Evolutionary conservation across 2,797 vertebrate species (phyloP), one percentile per base, ranked within the genome.

Genomic region (Peromyscus nudipes): DNA sequence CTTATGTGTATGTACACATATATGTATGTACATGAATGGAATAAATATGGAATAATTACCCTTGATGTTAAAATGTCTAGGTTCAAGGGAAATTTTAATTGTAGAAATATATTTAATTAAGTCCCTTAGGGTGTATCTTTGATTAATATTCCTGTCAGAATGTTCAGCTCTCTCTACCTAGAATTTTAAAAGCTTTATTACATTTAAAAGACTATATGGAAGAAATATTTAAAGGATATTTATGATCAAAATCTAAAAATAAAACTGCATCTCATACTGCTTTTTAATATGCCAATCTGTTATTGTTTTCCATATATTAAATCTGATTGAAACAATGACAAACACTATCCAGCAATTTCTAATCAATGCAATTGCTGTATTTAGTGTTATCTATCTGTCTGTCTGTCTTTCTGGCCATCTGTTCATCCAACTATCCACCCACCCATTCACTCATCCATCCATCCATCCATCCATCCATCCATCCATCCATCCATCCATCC

Each of bases 151-250:
- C 27, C 46, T 86, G 34, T 92, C 85, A 77, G 10, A 86, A 2
- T 81, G 10, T 73, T 92, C 60, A 91, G 12, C 14, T 86, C 10
- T 88, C 37, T 86, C 49, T 65, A 86, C 16, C 25, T 46, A 29
- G 40, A 80, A 89, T 31, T 84, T 43, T 86, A 91, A 90, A 89
- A 71, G 6, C 1, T 27, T n/a, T 89, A 67, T 55, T 83, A 84
- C 14, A 80, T 84, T 95, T 96, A 65, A 93, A 82, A 92, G 31
- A 83, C 40, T 91, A 1, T 85, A 49, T 19, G 2, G 13, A 69
- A 23, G 37, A 31, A 81, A 14, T 89, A 95, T 29, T 67, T 93
- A 91, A 95, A 95, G 43, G 5, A 92, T 96, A 91, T 84, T 96
- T 29, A 73, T 91, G 11, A 73, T 94, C 27, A 93, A n/a, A 37